Evolutionary conservation across 2,888 invertebrate genomes (phyloP).

Genomic region (Corythucha ciliata): DNA sequence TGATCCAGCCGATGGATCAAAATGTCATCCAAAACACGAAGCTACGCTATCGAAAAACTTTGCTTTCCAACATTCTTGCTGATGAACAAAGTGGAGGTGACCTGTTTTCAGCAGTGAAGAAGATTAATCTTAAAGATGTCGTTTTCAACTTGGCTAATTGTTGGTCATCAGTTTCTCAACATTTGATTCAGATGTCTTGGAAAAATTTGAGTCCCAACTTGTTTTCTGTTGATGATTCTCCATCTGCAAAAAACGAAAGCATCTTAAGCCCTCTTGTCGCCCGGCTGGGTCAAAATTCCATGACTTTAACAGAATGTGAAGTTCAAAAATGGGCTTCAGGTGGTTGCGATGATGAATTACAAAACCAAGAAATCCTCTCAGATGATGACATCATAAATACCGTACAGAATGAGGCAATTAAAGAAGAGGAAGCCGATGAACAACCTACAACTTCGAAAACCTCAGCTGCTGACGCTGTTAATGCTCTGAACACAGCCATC

Average conservation of each 20-base stretch:
- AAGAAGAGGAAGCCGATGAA: conserved; percentile 7
- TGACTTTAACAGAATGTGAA: background rate
- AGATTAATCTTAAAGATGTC: background rate
- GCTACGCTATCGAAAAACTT: conserved; percentile 8
- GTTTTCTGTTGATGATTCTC: background rate
- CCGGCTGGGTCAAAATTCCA: background rate
- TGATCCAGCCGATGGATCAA: conserved; percentile 21
- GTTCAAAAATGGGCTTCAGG: background rate
- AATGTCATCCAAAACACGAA: conserved; percentile 16
- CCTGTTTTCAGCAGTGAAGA: background rate
- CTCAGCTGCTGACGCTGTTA: conserved; percentile 10
- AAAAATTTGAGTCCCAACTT: background rate
- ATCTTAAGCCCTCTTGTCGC: background rate
- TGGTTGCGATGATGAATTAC: background rate
- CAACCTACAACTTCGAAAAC: conserved; percentile 7
- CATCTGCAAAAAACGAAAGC: background rate
- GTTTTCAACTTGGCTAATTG: background rate
- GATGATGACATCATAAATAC: background rate
- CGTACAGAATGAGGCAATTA: too few relatives aligned
- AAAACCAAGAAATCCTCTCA: conserved; percentile 3
- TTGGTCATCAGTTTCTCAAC: background rate
- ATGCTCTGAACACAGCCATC: conserved; percentile 6
- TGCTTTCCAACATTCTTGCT: conserved; percentile 13
- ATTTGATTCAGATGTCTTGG: background rate
- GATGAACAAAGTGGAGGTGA: background rate